Evolutionary conservation across 2,888 invertebrate genomes (phyloP).

Genomic region (Scaptomyza caliginosa): DNA sequence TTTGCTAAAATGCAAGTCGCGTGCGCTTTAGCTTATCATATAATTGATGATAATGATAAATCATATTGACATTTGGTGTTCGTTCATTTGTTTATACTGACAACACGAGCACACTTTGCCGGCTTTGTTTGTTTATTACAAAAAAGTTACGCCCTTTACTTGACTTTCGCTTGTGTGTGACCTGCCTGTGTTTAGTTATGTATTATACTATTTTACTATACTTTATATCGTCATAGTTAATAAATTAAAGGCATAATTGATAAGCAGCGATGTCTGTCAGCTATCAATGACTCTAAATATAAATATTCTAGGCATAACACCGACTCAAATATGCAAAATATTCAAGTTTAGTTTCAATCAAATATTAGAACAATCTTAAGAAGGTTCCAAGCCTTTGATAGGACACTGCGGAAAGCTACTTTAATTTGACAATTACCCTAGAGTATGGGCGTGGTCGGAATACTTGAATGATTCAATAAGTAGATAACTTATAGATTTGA

Average conservation of each 20-base stretch:
- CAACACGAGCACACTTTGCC: neutral
- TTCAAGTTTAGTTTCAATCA: too few relatives aligned
- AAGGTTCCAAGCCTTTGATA: too few relatives aligned
- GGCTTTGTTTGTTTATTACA: neutral
- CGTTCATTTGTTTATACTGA: neutral
- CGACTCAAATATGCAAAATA: too few relatives aligned
- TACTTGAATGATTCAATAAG: too few relatives aligned
- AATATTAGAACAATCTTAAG: too few relatives aligned
- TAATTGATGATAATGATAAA: constrained; percentile 22
- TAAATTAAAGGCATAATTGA: neutral
- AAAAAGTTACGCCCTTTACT: constrained; percentile 1
- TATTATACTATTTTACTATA: neutral
- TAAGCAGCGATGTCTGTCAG: neutral
- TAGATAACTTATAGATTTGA: neutral
- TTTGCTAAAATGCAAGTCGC: constrained; percentile 2
- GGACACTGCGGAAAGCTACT: too few relatives aligned
- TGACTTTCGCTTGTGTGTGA: constrained; percentile 9
- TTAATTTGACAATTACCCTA: too few relatives aligned
- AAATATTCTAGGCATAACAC: too few relatives aligned
- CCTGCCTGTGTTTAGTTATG: neutral
- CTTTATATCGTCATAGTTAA: neutral
- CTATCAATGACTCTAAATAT: neutral
- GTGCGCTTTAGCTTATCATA: constrained; percentile 11
- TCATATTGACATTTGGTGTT: neutral
- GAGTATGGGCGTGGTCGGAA: too few relatives aligned